Percentiles rank a stretch among this genome's conserved stretches.
These are phyloP conservation scores for Acanthococcus lagerstroemiae DNA, from an alignment of 2,888 invertebrate species.

Conservation along the genomic window DNA sequence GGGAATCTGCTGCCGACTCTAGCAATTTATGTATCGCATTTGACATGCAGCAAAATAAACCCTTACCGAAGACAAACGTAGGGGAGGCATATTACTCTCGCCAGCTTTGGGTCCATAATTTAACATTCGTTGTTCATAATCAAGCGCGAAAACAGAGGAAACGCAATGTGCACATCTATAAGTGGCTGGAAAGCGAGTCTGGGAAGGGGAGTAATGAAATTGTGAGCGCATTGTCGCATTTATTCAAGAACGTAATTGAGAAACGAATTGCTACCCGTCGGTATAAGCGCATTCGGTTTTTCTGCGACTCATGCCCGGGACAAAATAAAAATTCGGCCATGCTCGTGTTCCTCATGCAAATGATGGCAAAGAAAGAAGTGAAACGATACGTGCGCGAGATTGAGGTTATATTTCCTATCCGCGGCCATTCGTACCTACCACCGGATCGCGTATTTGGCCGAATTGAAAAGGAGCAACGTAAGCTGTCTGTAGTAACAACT, in stretches of 20 bases:
- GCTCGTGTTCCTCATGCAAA: not conserved
- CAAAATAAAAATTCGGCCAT: not conserved
- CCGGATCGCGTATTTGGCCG: not conserved
- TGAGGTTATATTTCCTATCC: not conserved
- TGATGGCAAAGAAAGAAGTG: too few species aligned
- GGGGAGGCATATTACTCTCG: not conserved
- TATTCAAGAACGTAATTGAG: not conserved
- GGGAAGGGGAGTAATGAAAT: slow-evolving; percentile 9
- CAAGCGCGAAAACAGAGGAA: too few species aligned
- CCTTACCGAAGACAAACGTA: not conserved
- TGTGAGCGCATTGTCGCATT: not conserved
- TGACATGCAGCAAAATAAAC: slow-evolving; percentile 8
- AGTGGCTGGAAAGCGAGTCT: not conserved
- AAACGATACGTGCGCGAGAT: not conserved
- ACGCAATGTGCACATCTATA: not conserved
- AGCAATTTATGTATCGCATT: not conserved
- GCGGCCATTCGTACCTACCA: not conserved
- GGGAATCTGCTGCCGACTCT: not conserved
- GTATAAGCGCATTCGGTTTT: not conserved
- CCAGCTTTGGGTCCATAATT: not conserved
- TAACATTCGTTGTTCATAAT: not conserved
- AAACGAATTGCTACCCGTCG: not conserved
- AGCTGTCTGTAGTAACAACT: not conserved
- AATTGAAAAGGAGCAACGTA: not conserved
- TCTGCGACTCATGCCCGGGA: not conserved